Evolutionary conservation across 2,113 vertebrate genomes (phyloP), one percentile per base, ranked within the genome.

Genomic region (Thinocorus orbignyianus): DNA sequence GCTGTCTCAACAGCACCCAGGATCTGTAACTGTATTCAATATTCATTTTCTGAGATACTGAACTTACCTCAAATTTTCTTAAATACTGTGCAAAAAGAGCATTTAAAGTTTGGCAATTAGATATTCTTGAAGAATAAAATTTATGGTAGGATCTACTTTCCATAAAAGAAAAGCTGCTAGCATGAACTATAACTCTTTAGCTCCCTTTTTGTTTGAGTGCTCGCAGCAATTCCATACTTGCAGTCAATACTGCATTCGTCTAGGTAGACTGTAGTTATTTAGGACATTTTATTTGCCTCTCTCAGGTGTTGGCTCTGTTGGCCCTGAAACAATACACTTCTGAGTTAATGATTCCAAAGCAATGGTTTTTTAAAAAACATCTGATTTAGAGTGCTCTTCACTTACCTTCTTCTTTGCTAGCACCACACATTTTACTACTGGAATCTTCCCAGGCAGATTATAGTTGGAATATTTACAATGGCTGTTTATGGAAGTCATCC

Each of bases 381-480:
- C n/a, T 65, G 15, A 66, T 91, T 78, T 70, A 77, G 68, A 88
- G 55, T 58, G 41, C 64, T 91, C 37, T 74, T 95, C 60, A 42
- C 65, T 70, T 94, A n/a, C 61, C 61, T 94, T 61, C 64, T 77
- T 71, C 61, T 81, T 89, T 4, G 1, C 65, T 86, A 79, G 31
- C 73, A 68, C 48, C 65, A 86, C 35, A 76, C 26, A 18, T 87
- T 96, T 93, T 78, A 78, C 42, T 86, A 37, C 55, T 92, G 83
- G 64, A 93, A 70, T 95, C 60, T 84, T 96, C 61, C 80, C 77
- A 91, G 77, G 77, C 77, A 93, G 81, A 79, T 91, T 89, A 57
- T 64, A 86, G 84, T 74, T 93, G 77, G 57, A 76, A 41, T 79
- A 93, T 86, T 92, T 88, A 74, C 73, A 84, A 51, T 64, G 16